Evolutionary conservation across 2,113 vertebrate genomes (phyloP).

Genomic region (Phylloscopus trochiloides): DNA sequence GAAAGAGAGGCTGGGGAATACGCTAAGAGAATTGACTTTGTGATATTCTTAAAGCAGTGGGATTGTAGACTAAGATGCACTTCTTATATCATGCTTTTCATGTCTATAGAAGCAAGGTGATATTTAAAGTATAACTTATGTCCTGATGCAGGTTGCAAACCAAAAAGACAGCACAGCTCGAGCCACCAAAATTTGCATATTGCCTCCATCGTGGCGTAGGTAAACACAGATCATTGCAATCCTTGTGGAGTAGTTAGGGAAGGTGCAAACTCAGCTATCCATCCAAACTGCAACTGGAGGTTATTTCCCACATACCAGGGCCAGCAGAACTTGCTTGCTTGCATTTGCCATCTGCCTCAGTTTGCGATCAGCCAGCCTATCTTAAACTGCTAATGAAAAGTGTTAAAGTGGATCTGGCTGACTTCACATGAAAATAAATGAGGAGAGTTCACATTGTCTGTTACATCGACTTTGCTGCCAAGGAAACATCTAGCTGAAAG

Average conservation of each 20-base stretch:
- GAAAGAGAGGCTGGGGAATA: neutral
- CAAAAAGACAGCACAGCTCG: neutral
- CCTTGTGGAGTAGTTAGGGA: neutral
- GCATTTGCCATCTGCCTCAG: constrained; percentile 23
- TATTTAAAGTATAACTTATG: neutral
- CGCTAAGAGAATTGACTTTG: neutral
- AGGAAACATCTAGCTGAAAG: constrained; percentile 2
- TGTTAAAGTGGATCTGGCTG: neutral
- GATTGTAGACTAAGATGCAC: neutral
- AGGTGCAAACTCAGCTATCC: neutral
- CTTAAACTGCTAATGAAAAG: constrained; percentile 17
- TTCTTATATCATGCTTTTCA: neutral
- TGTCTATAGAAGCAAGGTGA: neutral
- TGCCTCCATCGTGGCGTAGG: neutral
- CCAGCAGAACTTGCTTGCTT: neutral
- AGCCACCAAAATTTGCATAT: neutral
- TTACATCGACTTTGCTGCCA: neutral
- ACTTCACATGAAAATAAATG: neutral
- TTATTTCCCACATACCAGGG: neutral
- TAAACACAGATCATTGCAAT: neutral
- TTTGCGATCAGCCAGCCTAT: neutral
- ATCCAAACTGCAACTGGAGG: neutral
- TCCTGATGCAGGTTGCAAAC: neutral
- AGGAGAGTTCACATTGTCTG: constrained; percentile 14
- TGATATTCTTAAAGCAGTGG: neutral